Base-by-base conservation (phyloP, 2,113 vertebrate genomes). In the Prunella fulvescens region DNA sequence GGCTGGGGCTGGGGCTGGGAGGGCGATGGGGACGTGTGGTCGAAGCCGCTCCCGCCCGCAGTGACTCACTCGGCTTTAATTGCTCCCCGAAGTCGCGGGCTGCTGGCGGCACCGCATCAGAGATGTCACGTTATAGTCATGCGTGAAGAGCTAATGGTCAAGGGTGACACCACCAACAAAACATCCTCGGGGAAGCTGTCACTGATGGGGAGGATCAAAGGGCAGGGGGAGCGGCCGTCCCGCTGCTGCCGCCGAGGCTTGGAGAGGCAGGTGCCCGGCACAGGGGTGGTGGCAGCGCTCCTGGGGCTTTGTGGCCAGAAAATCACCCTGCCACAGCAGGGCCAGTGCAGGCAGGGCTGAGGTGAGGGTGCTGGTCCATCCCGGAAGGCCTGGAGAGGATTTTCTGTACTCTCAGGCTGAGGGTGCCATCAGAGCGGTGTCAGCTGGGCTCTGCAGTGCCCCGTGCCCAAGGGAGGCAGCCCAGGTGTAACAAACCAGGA, bases 171-270 rank as follows among this genome's bases (percentile, higher is more conserved):
- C n/a, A 86, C 58, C 86, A 84, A 44, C 86, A 92, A 94, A 94
- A 94, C 88, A 96, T 92, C 85, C 82, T 33, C 26, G 4, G 94
- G 86, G 95, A 48, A 87, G 60, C 85, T 94, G 95, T 92, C 83
- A 82, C 90, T 11, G 48, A 54, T 0, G 4, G 37, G 3, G 50
- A 66, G 80, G 39, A 93, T 71, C 88, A 91, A 85, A 92, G 85
- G 91, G 84, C 89, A 96, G 60, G 17, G 83, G 79, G 61, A 86
- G n/a, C 51, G 80, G 47, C 67, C 3, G 28, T 39, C 60, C 73
- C 10, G 4, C 29, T 79, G 67, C 28, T 78, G 66, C 64, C 64
- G 67, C 61, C 71, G 10, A 44, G 71, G 66, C 42, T 40, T 6
- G 23, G 15, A 54, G 57, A 10, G 44, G 72, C 67, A 40, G 61